Conservation (phyloP, 2,113 vertebrate species). For the Scatophagus argus region DNA sequence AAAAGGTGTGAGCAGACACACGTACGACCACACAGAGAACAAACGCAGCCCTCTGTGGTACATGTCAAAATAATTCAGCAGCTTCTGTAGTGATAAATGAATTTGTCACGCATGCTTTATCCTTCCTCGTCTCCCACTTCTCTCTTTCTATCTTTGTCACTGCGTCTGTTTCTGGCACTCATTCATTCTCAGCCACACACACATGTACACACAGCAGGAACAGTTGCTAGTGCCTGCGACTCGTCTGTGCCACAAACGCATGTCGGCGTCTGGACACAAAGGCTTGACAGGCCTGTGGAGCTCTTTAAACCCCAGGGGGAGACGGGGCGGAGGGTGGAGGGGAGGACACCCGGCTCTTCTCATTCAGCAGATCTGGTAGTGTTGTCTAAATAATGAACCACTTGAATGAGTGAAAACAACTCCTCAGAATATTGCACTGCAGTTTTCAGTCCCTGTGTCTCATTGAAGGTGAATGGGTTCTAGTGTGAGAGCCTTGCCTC, state of each 20-base stretch:
- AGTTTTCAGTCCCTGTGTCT: background rate
- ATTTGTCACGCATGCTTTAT: constrained; percentile 27
- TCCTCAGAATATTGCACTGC: background rate
- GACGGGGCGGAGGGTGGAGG: background rate
- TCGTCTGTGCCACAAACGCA: constrained; percentile 2
- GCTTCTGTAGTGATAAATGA: constrained; percentile 14
- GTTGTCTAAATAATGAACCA: background rate
- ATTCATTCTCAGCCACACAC: constrained; percentile 6
- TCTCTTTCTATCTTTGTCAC: constrained; percentile 12
- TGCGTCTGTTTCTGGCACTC: background rate
- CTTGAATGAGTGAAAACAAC: background rate
- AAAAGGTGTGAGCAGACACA: constrained; percentile 21
- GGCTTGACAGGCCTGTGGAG: background rate
- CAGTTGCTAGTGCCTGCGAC: constrained; percentile 12
- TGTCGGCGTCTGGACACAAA: background rate
- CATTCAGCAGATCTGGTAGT: background rate
- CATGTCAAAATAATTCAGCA: constrained; percentile 3
- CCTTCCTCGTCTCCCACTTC: background rate
- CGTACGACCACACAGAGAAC: constrained; percentile 1
- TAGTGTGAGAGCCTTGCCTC: background rate
- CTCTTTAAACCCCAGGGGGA: constrained; percentile 2
- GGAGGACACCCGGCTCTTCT: background rate
- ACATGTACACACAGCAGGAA: background rate
- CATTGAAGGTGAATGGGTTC: background rate
- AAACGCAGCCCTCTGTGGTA: background rate